Conservation (phyloP, 1,140 invertebrate genomes). For the Cotesia typhae region DNA sequence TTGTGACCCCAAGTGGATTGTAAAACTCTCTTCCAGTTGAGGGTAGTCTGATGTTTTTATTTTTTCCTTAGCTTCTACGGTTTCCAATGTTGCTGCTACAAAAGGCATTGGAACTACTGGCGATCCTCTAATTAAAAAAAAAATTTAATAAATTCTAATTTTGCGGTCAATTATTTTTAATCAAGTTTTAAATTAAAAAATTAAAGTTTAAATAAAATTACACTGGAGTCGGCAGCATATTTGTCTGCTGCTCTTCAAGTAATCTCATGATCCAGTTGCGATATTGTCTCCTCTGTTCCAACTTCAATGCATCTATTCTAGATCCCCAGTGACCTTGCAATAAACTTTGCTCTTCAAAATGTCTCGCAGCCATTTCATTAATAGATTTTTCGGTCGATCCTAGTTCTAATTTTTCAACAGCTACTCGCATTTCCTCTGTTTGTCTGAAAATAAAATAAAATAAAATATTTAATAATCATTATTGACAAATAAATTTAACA, state of each 20-base stretch:
- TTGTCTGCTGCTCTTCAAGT: conserved; percentile 74
- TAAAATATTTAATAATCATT: conserved; percentile 11
- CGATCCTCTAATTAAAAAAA: conserved; percentile 48
- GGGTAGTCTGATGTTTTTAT: conserved; percentile 56
- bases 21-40: conserved; percentile 90
- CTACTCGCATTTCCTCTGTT: conserved; percentile 80
- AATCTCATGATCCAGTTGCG: conserved; percentile 82
- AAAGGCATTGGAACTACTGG: conserved; percentile 56
- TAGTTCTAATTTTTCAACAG: conserved; percentile 72
- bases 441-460: conserved; percentile 65
- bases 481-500: conserved; percentile 39
- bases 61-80: conserved; percentile 49
- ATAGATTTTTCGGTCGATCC: conserved; percentile 79
- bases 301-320: conserved; percentile 75
- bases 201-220: conserved; percentile 49
- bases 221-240: conserved; percentile 67
- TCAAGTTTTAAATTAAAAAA: not conserved
- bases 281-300: conserved; percentile 79
- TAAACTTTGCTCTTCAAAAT: conserved; percentile 81
- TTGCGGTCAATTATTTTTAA: conserved; percentile 15
- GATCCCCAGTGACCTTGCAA: conserved; percentile 81
- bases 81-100: conserved; percentile 48
- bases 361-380: conserved; percentile 76
- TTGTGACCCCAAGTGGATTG: conserved; percentile 95
- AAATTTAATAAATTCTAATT: conserved; percentile 28